These are phyloP conservation scores for Ctenicera cuprea DNA, from an alignment of 2,888 invertebrate genomes.

Conservation along the genomic window DNA sequence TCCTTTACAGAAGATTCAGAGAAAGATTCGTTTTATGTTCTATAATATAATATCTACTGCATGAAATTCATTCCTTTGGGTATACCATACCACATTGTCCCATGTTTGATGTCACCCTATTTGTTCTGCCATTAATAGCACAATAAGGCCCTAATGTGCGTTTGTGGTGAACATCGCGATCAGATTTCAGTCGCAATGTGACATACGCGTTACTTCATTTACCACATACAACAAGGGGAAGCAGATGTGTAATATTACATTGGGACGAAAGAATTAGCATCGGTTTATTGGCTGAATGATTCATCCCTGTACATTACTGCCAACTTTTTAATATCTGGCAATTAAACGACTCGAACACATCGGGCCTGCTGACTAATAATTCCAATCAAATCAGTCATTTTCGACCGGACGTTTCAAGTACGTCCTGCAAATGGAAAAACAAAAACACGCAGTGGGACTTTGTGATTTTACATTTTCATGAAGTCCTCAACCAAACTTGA, in stretches of 20 bases:
- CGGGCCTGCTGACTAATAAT: constrained; percentile 11
- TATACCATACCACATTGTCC: constrained; percentile 10
- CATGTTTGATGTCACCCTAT: constrained; percentile 55
- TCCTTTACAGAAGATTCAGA: no score
- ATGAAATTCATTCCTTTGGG: constrained; percentile 2
- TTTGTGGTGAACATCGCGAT: constrained; percentile 57
- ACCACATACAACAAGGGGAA: constrained; percentile 46
- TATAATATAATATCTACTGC: no score
- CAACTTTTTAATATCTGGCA: constrained; percentile 40
- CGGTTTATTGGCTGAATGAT: constrained; percentile 55
- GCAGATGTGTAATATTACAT: constrained; percentile 54
- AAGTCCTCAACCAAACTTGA: constrained; percentile 2
- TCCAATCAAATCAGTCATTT: constrained; percentile 34
- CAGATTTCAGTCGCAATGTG: constrained; percentile 58
- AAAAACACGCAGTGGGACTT: constrained; percentile 29
- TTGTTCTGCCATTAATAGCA: constrained; percentile 62
- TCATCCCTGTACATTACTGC: constrained; percentile 46
- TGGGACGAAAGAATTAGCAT: constrained; percentile 54
- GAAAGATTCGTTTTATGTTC: no score
- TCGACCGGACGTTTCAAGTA: constrained; percentile 29
- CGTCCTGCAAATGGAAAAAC: constrained; percentile 32
- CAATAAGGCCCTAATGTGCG: constrained; percentile 62
- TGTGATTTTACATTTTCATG: constrained; percentile 33
- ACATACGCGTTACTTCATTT: constrained; percentile 54
- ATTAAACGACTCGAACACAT: constrained; percentile 22